These are phyloP conservation scores for rat (Rattus norvegicus) DNA, from an alignment of 2,113 vertebrate species.

Conservation along the genomic window DNA sequence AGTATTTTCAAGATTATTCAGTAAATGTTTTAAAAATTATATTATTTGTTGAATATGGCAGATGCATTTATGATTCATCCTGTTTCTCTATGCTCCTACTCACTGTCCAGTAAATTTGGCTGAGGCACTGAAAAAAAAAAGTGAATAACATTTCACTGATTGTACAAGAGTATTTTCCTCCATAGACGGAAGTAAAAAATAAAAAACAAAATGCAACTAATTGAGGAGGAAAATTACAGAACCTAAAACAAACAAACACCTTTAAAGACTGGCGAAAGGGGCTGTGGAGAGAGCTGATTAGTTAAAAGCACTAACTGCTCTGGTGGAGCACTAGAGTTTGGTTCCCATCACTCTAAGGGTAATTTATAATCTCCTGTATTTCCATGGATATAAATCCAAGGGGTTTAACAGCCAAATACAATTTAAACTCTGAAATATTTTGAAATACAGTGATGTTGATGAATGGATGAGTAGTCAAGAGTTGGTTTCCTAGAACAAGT, in stretches of 20 bases:
- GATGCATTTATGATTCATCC: slow-evolving; percentile 12
- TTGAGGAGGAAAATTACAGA: background rate
- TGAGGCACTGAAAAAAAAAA: slow-evolving; percentile 2
- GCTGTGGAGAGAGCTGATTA: too few relatives aligned
- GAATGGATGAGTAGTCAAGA: background rate
- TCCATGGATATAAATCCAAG: background rate
- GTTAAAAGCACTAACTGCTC: too few relatives aligned
- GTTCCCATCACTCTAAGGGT: background rate
- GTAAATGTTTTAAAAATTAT: slow-evolving; percentile 60
- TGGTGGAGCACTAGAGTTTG: background rate
- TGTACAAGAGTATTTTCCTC: background rate
- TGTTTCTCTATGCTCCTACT: background rate
- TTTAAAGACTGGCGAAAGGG: background rate
- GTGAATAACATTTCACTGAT: background rate
- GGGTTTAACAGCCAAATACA: background rate
- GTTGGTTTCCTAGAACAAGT: background rate
- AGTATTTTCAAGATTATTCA: slow-evolving; percentile 61
- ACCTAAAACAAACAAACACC: background rate
- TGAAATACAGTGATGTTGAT: too few relatives aligned
- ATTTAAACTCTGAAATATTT: background rate
- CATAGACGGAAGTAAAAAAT: background rate
- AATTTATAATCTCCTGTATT: background rate
- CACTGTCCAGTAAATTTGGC: slow-evolving; percentile 35
- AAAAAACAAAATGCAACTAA: background rate
- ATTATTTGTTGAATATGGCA: slow-evolving; percentile 64